phyloP scores from a whole-genome alignment of 2,797 vertebrate species.

The Harpagifer antarcticus region DNA sequence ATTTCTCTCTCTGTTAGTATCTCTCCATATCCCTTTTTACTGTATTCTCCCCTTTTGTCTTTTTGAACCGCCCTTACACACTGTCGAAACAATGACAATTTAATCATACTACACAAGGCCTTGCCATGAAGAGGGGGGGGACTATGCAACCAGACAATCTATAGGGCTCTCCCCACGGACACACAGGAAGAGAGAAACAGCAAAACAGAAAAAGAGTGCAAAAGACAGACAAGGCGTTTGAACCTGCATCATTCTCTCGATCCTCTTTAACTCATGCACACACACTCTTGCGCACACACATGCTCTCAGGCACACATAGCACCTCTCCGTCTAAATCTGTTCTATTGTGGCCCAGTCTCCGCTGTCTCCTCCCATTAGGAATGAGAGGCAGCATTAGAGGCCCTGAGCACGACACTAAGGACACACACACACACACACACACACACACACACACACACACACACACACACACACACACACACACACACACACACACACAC shows the following conservation, averaged over 20 bases:
- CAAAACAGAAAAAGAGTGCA: slow-evolving; percentile 42
- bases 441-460: slow-evolving; percentile 6
- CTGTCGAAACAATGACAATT: slow-evolving; percentile 93
- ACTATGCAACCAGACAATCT: slow-evolving; percentile 72
- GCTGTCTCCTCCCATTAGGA: slow-evolving; percentile 79
- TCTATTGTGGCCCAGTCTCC: slow-evolving; percentile 85
- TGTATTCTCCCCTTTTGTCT: slow-evolving; percentile 48
- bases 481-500: slow-evolving; percentile 10
- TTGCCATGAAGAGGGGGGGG: slow-evolving; percentile 86
- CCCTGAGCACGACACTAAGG: slow-evolving; percentile 61
- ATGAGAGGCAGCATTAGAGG: slow-evolving; percentile 69
- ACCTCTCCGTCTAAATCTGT: slow-evolving; percentile 83
- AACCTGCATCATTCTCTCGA: slow-evolving; percentile 49
- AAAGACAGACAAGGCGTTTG: slow-evolving; percentile 50
- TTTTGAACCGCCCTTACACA: slow-evolving; percentile 56
- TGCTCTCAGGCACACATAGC: slow-evolving; percentile 30
- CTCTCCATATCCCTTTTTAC: slow-evolving; percentile 51
- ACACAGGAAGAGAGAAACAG: slow-evolving; percentile 11
- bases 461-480: slow-evolving; percentile 6
- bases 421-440: slow-evolving; percentile 10
- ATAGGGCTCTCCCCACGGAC: slow-evolving; percentile 74
- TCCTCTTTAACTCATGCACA: slow-evolving; percentile 48
- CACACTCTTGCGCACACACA: slow-evolving; percentile 10
- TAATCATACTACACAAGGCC: slow-evolving; percentile 92
- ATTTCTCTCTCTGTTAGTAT: slow-evolving; percentile 82